Percentiles rank a stretch among this genome's conserved stretches.
These are phyloP conservation scores for Trachelus troglodyta DNA, from an alignment of 2,888 invertebrate genomes.

Conservation along the genomic window DNA sequence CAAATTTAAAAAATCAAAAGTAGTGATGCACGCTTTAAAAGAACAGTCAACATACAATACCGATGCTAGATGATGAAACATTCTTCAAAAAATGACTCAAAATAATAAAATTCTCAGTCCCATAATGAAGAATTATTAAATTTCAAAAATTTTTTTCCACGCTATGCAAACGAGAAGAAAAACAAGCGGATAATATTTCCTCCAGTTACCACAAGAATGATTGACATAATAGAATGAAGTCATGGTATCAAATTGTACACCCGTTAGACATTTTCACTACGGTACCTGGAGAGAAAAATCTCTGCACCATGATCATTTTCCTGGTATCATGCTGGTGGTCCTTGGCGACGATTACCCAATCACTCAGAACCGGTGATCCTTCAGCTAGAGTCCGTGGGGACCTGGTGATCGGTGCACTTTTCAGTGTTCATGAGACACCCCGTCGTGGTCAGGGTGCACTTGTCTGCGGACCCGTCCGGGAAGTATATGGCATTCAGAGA, in stretches of 20 bases:
- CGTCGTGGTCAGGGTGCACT: conserved; percentile 47
- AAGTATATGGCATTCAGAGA: conserved; percentile 53
- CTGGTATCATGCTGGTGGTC: conserved; percentile 1
- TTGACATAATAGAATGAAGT: background rate
- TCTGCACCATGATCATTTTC: conserved; percentile 13
- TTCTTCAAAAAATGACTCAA: background rate
- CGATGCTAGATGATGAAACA: background rate
- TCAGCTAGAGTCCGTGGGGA: conserved; percentile 49
- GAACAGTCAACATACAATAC: background rate
- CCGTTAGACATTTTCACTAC: background rate
- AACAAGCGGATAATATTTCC: background rate
- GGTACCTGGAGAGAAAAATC: background rate
- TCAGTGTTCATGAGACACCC: conserved; percentile 49
- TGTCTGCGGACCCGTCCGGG: conserved; percentile 48
- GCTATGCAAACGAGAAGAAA: background rate
- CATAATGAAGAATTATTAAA: background rate
- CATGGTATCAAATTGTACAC: background rate
- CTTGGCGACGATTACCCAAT: conserved; percentile 17
- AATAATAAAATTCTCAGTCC: background rate
- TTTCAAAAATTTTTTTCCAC: background rate
- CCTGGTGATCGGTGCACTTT: conserved; percentile 51
- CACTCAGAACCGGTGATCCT: conserved; percentile 31
- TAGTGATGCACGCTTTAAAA: background rate
- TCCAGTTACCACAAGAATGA: background rate
- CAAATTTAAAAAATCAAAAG: background rate